Percentiles rank a stretch among this genome's conserved stretches.
phyloP scores from a whole-genome alignment of 2,888 invertebrate species.

The Colostygia pectinataria region DNA sequence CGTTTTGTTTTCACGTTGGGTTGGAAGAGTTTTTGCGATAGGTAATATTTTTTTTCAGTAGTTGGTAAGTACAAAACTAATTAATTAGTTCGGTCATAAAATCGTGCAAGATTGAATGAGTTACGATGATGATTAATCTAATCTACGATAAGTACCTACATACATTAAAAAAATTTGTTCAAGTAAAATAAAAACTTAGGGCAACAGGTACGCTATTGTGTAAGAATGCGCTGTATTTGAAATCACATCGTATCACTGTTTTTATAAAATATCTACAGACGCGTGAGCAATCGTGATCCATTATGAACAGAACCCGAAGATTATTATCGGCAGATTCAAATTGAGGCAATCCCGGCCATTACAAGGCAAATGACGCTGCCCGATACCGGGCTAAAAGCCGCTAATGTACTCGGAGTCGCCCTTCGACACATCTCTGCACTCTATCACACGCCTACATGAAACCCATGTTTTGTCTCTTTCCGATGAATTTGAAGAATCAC shows the following conservation, averaged over 20 bases:
- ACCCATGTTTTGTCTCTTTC: slow-evolving; percentile 44
- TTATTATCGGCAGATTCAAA: slow-evolving; percentile 62
- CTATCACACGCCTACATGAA: slow-evolving; percentile 39
- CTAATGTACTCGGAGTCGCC: slow-evolving; percentile 61
- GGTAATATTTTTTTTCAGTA: slow-evolving; percentile 1
- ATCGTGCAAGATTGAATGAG: slow-evolving; percentile 11
- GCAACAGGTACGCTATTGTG: too few species aligned
- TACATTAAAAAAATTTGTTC: too few species aligned
- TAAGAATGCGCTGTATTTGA: background rate
- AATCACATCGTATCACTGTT: slow-evolving; percentile 5
- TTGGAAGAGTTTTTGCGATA: slow-evolving; percentile 32
- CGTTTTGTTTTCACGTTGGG: slow-evolving; percentile 43
- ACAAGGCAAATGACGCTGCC: slow-evolving; percentile 67
- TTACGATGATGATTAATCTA: slow-evolving; percentile 5
- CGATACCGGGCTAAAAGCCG: slow-evolving; percentile 56
- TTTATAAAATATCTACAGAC: slow-evolving; percentile 24
- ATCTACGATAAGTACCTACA: too few species aligned
- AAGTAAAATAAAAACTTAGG: too few species aligned
- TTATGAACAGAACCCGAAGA: slow-evolving; percentile 54
- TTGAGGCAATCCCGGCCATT: slow-evolving; percentile 70
- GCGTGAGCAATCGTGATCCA: slow-evolving; percentile 44
- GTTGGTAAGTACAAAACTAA: background rate
- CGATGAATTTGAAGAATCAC: slow-evolving; percentile 51
- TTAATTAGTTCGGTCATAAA: slow-evolving; percentile 8
- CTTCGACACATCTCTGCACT: slow-evolving; percentile 43